Conservation (phyloP, 2,797 vertebrate species). For the Mus caroli region DNA sequence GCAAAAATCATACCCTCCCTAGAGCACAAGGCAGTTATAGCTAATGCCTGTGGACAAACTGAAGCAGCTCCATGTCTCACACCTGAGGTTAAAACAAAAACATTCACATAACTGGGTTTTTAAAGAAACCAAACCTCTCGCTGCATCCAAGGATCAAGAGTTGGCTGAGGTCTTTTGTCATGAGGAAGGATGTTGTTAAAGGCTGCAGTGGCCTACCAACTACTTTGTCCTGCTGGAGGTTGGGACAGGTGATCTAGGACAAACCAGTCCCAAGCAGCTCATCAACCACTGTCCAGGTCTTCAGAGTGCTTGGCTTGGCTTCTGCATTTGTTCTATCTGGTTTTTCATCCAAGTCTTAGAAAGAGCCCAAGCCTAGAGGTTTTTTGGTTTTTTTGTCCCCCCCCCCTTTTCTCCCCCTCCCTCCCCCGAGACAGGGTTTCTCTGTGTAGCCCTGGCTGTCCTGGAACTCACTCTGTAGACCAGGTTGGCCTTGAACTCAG, state of each 20-base stretch:
- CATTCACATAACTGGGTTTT: neutral
- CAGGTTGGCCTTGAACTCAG: no score
- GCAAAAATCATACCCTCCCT: neutral
- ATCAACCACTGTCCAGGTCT: neutral
- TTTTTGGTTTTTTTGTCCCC: no score
- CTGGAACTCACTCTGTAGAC: no score
- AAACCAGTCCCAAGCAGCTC: neutral
- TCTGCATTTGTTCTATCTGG: constrained; percentile 18
- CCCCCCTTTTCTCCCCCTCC: no score
- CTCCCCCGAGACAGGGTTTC: no score
- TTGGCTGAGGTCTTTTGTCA: neutral
- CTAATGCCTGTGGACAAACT: neutral
- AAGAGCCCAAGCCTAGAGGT: neutral
- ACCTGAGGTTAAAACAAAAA: neutral
- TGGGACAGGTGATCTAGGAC: neutral
- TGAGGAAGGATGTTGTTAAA: neutral
- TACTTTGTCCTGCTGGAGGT: neutral
- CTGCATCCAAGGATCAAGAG: neutral
- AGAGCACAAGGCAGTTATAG: neutral
- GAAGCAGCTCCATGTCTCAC: neutral
- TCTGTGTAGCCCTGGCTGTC: no score
- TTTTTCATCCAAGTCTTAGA: neutral
- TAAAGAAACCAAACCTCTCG: neutral
- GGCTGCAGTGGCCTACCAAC: neutral
- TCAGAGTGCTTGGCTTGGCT: neutral